These are phyloP conservation scores for Drosophila burlai DNA, from an alignment of 1,140 invertebrate genomes.

Conservation along the genomic window DNA sequence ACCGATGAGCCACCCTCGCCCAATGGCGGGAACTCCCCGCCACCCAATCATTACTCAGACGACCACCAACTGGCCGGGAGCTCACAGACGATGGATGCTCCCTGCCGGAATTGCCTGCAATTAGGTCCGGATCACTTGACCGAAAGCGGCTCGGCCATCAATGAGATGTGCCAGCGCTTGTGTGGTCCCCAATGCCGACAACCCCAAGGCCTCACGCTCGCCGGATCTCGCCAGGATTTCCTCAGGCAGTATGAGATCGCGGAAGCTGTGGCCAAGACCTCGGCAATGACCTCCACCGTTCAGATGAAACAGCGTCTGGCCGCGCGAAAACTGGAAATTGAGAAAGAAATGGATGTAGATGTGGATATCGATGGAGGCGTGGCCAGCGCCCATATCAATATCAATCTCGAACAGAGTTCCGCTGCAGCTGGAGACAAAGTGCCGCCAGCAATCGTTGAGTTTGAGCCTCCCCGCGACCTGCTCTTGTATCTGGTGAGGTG, in stretches of 20 bases:
- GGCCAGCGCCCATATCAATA: conserved; percentile 53
- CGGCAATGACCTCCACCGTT: conserved; percentile 87
- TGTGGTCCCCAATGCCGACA: conserved; percentile 71
- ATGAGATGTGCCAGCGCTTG: conserved; percentile 75
- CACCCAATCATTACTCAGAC: conserved; percentile 22
- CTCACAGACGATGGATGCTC: conserved; percentile 14
- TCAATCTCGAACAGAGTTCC: conserved; percentile 32
- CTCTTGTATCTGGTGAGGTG: conserved; percentile 89
- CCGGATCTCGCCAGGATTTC: conserved; percentile 82
- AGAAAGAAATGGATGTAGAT: conserved; percentile 75
- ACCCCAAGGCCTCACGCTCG: conserved; percentile 59
- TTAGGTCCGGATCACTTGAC: conserved; percentile 35
- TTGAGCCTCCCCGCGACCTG: conserved; percentile 88
- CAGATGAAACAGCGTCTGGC: conserved; percentile 86
- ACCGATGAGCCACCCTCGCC: conserved; percentile 62
- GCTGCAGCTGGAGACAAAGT: conserved; percentile 63
- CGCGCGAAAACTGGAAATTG: conserved; percentile 86
- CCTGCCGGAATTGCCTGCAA: conserved; percentile 66
- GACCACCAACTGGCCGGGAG: conserved; percentile 46
- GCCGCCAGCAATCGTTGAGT: conserved; percentile 78
- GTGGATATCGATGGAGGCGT: conserved; percentile 73
- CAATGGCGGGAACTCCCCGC: conserved; percentile 10
- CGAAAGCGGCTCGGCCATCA: conserved; percentile 49
- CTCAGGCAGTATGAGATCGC: conserved; percentile 86
- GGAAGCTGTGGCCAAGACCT: conserved; percentile 87